Percentiles rank a stretch among this genome's conserved stretches.
Evolutionary conservation across 2,113 vertebrate genomes (phyloP).

Genomic region (Myotis yumanensis): DNA sequence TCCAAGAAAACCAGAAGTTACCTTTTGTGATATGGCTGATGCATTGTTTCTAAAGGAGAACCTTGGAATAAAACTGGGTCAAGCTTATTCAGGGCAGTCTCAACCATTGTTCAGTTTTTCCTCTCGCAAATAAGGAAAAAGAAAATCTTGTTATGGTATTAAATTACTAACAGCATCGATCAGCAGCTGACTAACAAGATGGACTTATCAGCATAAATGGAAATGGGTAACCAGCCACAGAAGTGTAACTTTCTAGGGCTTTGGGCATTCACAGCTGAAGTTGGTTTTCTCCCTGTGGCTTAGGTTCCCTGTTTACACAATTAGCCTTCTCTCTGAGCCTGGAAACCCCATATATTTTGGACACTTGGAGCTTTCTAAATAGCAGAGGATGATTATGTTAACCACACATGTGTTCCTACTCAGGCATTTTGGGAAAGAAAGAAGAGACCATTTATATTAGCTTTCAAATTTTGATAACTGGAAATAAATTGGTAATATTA

Average conservation of each 20-base stretch:
- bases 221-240: slow-evolving; percentile 57
- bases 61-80: slow-evolving; percentile 17
- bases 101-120: slow-evolving; percentile 49
- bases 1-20: background rate
- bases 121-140: slow-evolving; percentile 11
- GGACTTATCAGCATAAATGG: slow-evolving; percentile 8
- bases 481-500: slow-evolving; percentile 59
- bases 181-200: slow-evolving; percentile 16
- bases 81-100: background rate
- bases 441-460: slow-evolving; percentile 62
- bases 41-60: background rate
- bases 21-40: background rate
- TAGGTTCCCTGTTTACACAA: slow-evolving; percentile 80
- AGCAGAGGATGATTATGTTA: slow-evolving; percentile 80
- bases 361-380: slow-evolving; percentile 74
- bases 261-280: slow-evolving; percentile 68
- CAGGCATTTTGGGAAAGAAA: slow-evolving; percentile 55
- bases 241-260: slow-evolving; percentile 48
- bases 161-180: slow-evolving; percentile 41
- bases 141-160: slow-evolving; percentile 46
- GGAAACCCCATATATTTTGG: slow-evolving; percentile 74
- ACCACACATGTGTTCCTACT: slow-evolving; percentile 74
- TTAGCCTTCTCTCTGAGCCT: slow-evolving; percentile 49
- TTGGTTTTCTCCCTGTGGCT: slow-evolving; percentile 68
- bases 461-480: slow-evolving; percentile 38